These are phyloP conservation scores for Condylura cristata DNA, from an alignment of 2,113 vertebrate genomes.

Conservation along the genomic window DNA sequence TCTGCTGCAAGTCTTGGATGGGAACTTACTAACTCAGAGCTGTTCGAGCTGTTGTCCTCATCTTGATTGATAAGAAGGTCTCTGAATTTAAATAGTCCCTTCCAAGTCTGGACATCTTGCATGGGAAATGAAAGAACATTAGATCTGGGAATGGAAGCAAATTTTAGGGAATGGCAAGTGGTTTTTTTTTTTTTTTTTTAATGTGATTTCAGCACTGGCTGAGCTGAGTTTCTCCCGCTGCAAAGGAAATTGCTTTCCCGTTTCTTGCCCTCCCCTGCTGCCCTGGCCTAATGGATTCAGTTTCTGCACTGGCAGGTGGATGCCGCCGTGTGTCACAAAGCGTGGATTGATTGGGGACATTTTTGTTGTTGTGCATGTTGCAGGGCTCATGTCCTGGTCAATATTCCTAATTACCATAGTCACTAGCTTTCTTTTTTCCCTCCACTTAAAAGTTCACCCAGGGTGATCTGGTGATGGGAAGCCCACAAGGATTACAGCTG, in stretches of 20 bases:
- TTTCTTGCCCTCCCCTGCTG: background rate
- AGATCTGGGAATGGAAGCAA: background rate
- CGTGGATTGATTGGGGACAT: background rate
- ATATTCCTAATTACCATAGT: slow-evolving; percentile 4
- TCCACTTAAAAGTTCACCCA: background rate
- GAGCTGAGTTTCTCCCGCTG: background rate
- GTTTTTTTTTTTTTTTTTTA: background rate
- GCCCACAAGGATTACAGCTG: too few species aligned
- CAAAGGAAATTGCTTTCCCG: slow-evolving; percentile 40
- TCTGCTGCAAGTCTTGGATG: background rate
- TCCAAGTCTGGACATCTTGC: background rate
- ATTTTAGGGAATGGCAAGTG: background rate
- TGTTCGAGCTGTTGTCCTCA: background rate
- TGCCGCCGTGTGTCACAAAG: background rate
- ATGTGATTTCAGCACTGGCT: background rate
- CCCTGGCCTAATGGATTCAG: background rate
- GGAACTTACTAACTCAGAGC: background rate
- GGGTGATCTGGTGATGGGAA: too few species aligned
- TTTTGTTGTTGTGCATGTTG: background rate
- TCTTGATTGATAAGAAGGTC: slow-evolving; percentile 22
- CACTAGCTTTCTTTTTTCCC: background rate
- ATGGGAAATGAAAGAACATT: slow-evolving; percentile 9
- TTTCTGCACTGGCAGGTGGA: background rate
- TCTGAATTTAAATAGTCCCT: slow-evolving; percentile 24
- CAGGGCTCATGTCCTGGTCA: background rate